A percentile compares a stretch with the other conserved stretches of the same genome.
Evolutionary conservation across 1,140 invertebrate species (phyloP).

Genomic region (Pseudomyrmex cubaensis): DNA sequence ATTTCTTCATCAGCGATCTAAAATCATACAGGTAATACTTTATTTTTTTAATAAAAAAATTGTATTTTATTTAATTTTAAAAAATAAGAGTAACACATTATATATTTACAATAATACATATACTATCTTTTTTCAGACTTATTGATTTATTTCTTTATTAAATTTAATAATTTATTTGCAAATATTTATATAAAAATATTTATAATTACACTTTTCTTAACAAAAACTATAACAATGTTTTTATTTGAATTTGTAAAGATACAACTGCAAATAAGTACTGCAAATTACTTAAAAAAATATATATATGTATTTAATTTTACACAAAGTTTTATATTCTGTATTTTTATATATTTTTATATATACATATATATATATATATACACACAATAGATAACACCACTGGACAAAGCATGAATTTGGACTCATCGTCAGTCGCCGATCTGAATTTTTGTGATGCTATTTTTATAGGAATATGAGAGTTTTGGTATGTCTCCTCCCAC

Average conservation of each 20-base stretch:
- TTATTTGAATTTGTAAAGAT: no score
- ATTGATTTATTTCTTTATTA: background rate
- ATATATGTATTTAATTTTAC: background rate
- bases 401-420: conserved; percentile 21
- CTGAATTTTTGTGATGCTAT: conserved; percentile 53
- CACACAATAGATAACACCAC: background rate
- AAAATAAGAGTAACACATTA: background rate
- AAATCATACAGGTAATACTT: conserved; percentile 8
- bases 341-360: background rate
- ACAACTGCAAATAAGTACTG: background rate
- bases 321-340: background rate
- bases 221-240: no score
- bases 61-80: conserved; percentile 8
- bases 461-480: conserved; percentile 52
- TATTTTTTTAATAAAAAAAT: background rate
- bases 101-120: no score
- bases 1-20: conserved; percentile 32
- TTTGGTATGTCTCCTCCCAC: conserved; percentile 43
- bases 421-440: conserved; percentile 17
- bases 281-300: background rate
- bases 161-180: background rate
- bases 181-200: background rate
- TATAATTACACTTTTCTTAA: no score
- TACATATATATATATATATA: background rate
- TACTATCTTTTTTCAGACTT: background rate